phyloP scores from a whole-genome alignment of 2,888 invertebrate species.

The Eupithecia pulchellata region DNA sequence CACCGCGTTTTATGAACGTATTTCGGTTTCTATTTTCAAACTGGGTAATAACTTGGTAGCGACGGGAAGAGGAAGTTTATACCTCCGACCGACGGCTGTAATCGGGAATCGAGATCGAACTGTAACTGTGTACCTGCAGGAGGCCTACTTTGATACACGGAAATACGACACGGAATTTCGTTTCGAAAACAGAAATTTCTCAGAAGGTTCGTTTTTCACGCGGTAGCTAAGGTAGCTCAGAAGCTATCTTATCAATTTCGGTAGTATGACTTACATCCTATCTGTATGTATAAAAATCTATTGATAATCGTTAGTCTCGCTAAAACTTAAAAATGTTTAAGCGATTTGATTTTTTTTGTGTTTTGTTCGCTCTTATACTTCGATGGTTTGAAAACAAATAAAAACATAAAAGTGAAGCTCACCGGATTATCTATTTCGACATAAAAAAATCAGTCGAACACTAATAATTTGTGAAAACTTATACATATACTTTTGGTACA shows the following conservation, averaged over 20 bases:
- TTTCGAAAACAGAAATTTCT: background rate
- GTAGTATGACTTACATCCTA: background rate
- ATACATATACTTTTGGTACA: background rate
- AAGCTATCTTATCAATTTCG: background rate
- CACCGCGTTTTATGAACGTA: slow-evolving; percentile 51
- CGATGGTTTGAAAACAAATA: no score
- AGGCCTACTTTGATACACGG: background rate
- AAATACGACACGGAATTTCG: background rate
- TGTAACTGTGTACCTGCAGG: background rate
- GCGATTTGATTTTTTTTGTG: no score
- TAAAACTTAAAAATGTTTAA: no score
- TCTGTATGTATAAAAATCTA: no score
- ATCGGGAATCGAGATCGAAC: slow-evolving; percentile 59
- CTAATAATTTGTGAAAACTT: background rate
- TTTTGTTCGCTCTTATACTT: no score
- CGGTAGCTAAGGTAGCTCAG: background rate
- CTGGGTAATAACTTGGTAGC: slow-evolving; percentile 60
- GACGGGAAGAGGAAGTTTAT: slow-evolving; percentile 53
- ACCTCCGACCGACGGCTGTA: slow-evolving; percentile 54
- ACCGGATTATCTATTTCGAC: no score
- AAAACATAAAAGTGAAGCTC: no score
- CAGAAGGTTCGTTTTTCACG: background rate
- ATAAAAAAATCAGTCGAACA: no score
- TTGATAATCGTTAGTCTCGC: no score
- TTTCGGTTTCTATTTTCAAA: slow-evolving; percentile 53